Evolutionary conservation across 2,888 invertebrate species (phyloP), one percentile per base, ranked within the genome.

Genomic region (Girardia tigrina): DNA sequence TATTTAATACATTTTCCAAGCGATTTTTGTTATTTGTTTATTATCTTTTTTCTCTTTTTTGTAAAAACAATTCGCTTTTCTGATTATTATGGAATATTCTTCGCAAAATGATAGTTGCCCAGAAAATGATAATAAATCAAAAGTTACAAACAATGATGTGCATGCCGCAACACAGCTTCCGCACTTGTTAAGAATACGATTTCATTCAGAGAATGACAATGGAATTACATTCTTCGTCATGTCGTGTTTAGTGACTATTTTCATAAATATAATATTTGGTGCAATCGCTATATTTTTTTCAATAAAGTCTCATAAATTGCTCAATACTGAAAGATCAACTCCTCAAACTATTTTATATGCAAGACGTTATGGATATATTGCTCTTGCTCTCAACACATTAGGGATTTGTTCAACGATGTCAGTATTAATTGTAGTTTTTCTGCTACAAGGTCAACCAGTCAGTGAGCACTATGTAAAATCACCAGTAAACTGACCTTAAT

Each of bases 191-290:
- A n/a, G 56, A 6, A 56, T 56, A 20, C n/a, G 56, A 56, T 56
- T 56, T 23, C 56, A 56, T 56, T 56, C 56, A 56, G 56, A 56
- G 23, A 56, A 56, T 16, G 56, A 56, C 23, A 56, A 56, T 56
- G 56, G 56, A 56, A n/a, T 56, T 8, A 56, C 56, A 56, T 56
- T 56, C 23, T 56, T 56, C n/a, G 56, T 56, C 20, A 56, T 56
- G 56, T 56, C 56, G 6, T 56, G 56, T 56, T 56, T 56, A n/a
- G 56, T 56, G n/a, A 56, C 56, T 20, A 56, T 56, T 56, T 56
- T 56, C 56, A 4, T 56, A 6, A 56, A 56, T 56, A 23, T 56
- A 16, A 12, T 56, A 4, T 56, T 56, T n/a, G 56, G 56, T 56
- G 56, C 56, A 23, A 56, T 56, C 23, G 56, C 56, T n/a, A 56